A percentile compares a stretch with the other conserved stretches of the same genome.
Conservation (phyloP, 2,888 invertebrate genomes). For the Aphelenchoides bicaudatus region DNA sequence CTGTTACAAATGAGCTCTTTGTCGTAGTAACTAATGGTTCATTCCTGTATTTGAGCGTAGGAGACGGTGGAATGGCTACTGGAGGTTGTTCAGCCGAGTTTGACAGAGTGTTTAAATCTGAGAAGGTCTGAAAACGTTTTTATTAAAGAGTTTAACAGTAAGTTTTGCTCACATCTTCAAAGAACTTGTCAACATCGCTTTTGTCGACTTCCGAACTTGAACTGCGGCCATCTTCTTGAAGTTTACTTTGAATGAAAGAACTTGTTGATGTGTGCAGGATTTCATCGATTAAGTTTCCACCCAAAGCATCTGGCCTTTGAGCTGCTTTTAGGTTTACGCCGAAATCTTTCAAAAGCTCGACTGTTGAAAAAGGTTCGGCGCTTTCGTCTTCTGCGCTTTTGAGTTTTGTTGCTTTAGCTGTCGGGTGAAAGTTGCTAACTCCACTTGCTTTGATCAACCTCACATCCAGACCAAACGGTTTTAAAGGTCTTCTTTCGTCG, state of each 20-base stretch:
- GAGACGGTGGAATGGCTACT: too few species aligned
- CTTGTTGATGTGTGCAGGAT: not conserved
- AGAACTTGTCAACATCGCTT: not conserved
- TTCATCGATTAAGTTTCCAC: not conserved
- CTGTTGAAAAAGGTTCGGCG: constrained; percentile 6
- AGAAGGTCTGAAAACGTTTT: too few species aligned
- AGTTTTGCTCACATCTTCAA: constrained; percentile 6
- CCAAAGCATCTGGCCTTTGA: not conserved
- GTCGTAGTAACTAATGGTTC: too few species aligned
- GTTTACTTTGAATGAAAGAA: not conserved
- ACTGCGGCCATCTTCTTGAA: not conserved
- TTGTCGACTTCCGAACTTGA: not conserved
- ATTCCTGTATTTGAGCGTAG: too few species aligned
- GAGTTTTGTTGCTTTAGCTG: not conserved
- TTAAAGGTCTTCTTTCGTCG: too few species aligned
- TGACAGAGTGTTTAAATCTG: too few species aligned
- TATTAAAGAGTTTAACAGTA: too few species aligned
- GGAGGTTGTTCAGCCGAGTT: too few species aligned
- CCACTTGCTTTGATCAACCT: too few species aligned
- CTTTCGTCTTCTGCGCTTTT: not conserved
- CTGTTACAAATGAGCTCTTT: too few species aligned
- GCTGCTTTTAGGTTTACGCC: not conserved
- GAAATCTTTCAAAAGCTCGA: not conserved
- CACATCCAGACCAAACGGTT: too few species aligned
- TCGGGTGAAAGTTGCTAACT: not conserved